Conservation (phyloP, 2,797 vertebrate genomes). For the Pelobates cultripes region DNA sequence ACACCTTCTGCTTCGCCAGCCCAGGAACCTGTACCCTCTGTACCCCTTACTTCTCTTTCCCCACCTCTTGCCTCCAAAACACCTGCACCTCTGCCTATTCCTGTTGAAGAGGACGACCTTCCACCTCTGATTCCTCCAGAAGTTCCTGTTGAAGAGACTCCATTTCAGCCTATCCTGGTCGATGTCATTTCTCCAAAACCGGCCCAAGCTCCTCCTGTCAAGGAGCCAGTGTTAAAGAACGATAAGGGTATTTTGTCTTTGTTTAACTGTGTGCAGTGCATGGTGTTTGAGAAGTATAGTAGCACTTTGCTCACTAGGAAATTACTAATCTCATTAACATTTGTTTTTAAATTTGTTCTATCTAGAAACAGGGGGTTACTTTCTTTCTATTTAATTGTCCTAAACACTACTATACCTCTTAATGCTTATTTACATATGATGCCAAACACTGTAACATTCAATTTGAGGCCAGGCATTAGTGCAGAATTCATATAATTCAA, state of each 20-base stretch:
- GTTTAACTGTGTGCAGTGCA: slow-evolving; percentile 71
- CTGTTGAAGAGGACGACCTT: slow-evolving; percentile 83
- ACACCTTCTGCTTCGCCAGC: slow-evolving; percentile 40
- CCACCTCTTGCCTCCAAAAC: slow-evolving; percentile 58
- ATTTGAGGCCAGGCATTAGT: too few relatives aligned
- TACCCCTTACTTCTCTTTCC: slow-evolving; percentile 55
- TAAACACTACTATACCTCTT: too few relatives aligned
- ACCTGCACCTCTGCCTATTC: slow-evolving; percentile 35
- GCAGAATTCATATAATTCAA: too few relatives aligned
- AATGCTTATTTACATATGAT: too few relatives aligned
- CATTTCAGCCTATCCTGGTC: slow-evolving; percentile 70
- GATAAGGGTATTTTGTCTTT: slow-evolving; percentile 89
- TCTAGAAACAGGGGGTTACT: too few relatives aligned
- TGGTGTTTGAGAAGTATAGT: slow-evolving; percentile 68
- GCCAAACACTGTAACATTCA: too few relatives aligned
- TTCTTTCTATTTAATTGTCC: too few relatives aligned
- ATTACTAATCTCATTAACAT: slow-evolving; percentile 21
- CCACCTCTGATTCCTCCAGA: slow-evolving; percentile 92
- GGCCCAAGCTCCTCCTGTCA: slow-evolving; percentile 69
- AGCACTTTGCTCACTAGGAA: slow-evolving; percentile 1
- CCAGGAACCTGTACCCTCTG: slow-evolving; percentile 56
- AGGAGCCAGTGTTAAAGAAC: slow-evolving; percentile 88
- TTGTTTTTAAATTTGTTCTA: neutral
- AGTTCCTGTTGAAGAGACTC: slow-evolving; percentile 68
- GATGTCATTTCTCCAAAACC: slow-evolving; percentile 68